Conservation (phyloP, 2,888 invertebrate genomes). For the Polydrusus pterygomalis region DNA sequence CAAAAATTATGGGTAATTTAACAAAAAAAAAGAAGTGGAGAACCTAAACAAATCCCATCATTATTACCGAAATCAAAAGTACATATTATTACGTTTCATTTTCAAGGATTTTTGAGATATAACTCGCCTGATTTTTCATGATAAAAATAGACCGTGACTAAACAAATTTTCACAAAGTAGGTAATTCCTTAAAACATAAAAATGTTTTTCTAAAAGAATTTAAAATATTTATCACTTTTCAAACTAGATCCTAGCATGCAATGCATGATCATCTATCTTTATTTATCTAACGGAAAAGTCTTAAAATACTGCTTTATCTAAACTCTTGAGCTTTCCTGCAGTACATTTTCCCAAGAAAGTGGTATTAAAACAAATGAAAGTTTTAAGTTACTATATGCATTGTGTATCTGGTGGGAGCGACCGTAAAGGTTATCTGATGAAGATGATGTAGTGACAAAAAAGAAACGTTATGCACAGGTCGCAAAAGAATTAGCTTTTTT, state of each 20-base stretch:
- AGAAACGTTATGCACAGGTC: too few relatives aligned
- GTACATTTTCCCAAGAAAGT: conserved; percentile 24
- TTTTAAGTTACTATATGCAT: too few relatives aligned
- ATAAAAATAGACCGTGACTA: conserved; percentile 3
- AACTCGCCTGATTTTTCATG: neutral
- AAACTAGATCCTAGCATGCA: conserved; percentile 31
- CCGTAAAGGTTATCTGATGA: too few relatives aligned
- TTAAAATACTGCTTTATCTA: conserved; percentile 45
- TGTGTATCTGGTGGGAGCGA: too few relatives aligned
- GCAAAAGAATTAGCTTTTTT: too few relatives aligned
- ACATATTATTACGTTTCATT: neutral
- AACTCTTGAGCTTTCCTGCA: conserved; percentile 35
- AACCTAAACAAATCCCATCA: neutral
- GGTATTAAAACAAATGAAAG: conserved; percentile 25
- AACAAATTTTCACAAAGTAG: conserved; percentile 7
- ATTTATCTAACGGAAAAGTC: conserved; percentile 32
- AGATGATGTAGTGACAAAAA: too few relatives aligned
- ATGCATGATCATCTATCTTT: conserved; percentile 38
- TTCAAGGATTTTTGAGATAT: neutral
- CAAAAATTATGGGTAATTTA: too few relatives aligned
- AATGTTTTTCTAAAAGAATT: conserved; percentile 21
- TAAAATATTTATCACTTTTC: conserved; percentile 32
- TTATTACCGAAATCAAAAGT: conserved; percentile 1
- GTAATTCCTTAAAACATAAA: conserved; percentile 8
- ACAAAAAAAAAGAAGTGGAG: too few relatives aligned